These are phyloP conservation scores for Vulpes lagopus DNA, from an alignment of 2,113 vertebrate species.

Conservation along the genomic window DNA sequence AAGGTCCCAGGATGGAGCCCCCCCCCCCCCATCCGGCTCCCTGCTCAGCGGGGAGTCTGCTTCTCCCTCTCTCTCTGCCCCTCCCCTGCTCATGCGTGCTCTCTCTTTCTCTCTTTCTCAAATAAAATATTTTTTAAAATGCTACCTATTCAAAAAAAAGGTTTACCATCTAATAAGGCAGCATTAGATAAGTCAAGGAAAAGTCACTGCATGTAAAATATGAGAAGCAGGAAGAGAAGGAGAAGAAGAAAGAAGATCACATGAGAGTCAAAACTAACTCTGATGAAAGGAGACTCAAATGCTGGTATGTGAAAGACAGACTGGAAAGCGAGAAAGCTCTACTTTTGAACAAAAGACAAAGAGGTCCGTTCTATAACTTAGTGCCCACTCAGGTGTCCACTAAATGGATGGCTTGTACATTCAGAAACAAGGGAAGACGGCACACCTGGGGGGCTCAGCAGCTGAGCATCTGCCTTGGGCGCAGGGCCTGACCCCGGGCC, in stretches of 20 bases:
- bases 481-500: too few species aligned
- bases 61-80: neutral
- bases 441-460: too few species aligned
- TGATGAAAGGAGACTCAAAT: slow-evolving; percentile 59
- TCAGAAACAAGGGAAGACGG: neutral
- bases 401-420: neutral
- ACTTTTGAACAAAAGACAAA: neutral
- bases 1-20: neutral
- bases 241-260: neutral
- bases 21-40: too few species aligned
- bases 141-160: neutral
- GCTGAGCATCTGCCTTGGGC: too few species aligned
- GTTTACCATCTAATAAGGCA: slow-evolving; percentile 35
- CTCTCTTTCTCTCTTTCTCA: too few species aligned
- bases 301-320: neutral
- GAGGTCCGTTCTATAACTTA: neutral
- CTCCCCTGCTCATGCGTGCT: too few species aligned
- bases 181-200: slow-evolving; percentile 19
- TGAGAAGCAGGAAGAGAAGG: slow-evolving; percentile 12
- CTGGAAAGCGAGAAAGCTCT: neutral
- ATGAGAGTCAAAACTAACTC: slow-evolving; percentile 37
- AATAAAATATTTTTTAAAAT: neutral
- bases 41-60: too few species aligned
- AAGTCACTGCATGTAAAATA: slow-evolving; percentile 38
- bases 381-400: neutral